phyloP scores from a whole-genome alignment of 2,797 vertebrate genomes.

The Chaetophractus vellerosus region DNA sequence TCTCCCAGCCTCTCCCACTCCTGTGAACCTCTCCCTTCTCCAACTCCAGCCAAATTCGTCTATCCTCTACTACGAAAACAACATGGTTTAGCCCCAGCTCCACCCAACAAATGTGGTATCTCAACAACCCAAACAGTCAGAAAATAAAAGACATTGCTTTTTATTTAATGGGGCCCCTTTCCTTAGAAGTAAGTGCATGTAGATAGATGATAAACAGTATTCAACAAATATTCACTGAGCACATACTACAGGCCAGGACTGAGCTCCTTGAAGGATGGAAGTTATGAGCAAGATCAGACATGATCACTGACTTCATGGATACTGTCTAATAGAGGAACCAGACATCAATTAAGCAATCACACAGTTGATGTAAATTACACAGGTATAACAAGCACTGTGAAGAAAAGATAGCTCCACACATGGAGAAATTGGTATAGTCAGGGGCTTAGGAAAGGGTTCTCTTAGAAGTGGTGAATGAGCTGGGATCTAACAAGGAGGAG shows the following conservation, averaged over 20 bases:
- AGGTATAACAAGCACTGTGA: background rate
- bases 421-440: background rate
- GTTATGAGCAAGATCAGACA: background rate
- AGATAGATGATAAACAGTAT: background rate
- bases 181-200: background rate
- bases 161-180: background rate
- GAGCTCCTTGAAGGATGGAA: background rate
- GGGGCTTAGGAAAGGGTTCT: background rate
- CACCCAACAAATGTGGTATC: conserved; percentile 5
- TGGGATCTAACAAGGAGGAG: background rate
- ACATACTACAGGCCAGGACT: background rate
- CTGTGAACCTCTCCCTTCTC: background rate
- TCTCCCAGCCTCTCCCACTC: background rate
- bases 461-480: background rate
- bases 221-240: background rate
- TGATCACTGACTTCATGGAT: background rate
- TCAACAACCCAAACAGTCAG: background rate
- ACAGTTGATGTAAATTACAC: background rate
- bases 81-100: background rate
- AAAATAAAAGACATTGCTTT: background rate
- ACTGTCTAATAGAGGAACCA: background rate
- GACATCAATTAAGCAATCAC: background rate
- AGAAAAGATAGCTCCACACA: background rate
- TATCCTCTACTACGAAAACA: background rate
- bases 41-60: background rate